Evolutionary conservation across 2,797 vertebrate species (phyloP).

Genomic region (Acipenser oxyrinchus): DNA sequence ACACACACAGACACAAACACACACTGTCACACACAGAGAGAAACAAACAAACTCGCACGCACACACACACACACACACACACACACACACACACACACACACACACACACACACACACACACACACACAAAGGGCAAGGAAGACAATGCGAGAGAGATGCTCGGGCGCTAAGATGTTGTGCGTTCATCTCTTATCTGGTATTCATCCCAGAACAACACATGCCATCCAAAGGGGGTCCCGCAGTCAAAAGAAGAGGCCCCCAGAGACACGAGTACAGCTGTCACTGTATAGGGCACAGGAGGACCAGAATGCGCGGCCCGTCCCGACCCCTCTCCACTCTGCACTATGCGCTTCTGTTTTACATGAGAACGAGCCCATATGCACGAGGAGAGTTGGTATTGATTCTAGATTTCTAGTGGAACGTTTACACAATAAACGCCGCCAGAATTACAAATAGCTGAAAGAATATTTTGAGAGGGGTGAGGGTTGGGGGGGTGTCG

Average conservation of each 20-base stretch:
- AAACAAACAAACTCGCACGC: conserved; percentile 16
- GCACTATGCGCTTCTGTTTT: conserved; percentile 37
- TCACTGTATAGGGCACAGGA: conserved; percentile 39
- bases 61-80: no score
- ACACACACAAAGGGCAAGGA: conserved; percentile 11
- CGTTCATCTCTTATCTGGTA: conserved; percentile 53
- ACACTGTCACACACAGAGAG: background rate
- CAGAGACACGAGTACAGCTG: conserved; percentile 58
- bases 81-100: no score
- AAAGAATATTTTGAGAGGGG: no score
- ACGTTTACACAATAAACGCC: conserved; percentile 34
- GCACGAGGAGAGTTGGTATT: conserved; percentile 44
- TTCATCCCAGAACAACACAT: conserved; percentile 49
- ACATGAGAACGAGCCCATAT: conserved; percentile 70
- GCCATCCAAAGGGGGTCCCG: conserved; percentile 37
- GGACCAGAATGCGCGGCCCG: conserved; percentile 27
- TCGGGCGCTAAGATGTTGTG: conserved; percentile 33
- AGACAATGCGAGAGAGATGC: conserved; percentile 26
- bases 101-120: background rate
- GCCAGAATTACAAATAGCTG: conserved; percentile 38
- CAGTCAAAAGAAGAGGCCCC: conserved; percentile 52
- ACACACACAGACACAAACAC: conserved; percentile 5
- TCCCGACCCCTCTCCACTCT: conserved; percentile 25
- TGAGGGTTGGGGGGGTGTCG: no score
- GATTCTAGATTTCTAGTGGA: conserved; percentile 41